Conservation (phyloP, 1,140 invertebrate species). For the Lordiphosa clarofinis region DNA sequence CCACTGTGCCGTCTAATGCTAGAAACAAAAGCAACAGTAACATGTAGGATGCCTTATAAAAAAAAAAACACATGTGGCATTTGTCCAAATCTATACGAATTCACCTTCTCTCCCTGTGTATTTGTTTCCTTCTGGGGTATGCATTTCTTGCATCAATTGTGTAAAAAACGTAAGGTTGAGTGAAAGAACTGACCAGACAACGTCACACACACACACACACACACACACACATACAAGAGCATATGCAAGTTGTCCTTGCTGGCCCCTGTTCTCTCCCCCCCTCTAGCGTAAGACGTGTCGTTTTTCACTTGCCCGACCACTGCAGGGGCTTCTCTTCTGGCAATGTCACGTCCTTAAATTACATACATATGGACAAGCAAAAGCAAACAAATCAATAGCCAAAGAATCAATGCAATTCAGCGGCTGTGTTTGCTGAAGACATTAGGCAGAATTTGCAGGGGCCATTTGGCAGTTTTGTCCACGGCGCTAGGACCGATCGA, state of each 20-base stretch:
- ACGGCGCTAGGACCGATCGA: constrained; percentile 40
- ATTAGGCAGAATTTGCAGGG: constrained; percentile 46
- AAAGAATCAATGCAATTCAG: constrained; percentile 52
- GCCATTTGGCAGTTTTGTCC: constrained; percentile 61
- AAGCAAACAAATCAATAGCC: constrained; percentile 34
- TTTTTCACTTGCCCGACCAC: constrained; percentile 67
- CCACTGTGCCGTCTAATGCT: constrained; percentile 30
- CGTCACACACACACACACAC: too few relatives aligned
- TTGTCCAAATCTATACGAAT: constrained; percentile 6
- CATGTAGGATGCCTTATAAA: constrained; percentile 39
- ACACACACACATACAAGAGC: background rate
- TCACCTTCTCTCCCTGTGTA: constrained; percentile 1
- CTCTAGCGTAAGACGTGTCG: constrained; percentile 51
- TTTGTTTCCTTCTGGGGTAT: constrained; percentile 25
- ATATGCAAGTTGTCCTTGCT: constrained; percentile 54
- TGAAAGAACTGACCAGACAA: constrained; percentile 14
- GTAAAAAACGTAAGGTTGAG: constrained; percentile 55
- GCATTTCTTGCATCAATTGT: constrained; percentile 65
- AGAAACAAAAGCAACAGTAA: constrained; percentile 30
- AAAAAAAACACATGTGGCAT: background rate
- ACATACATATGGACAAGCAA: constrained; percentile 31
- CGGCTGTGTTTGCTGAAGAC: constrained; percentile 66
- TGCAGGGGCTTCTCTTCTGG: constrained; percentile 73
- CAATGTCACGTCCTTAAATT: constrained; percentile 75
- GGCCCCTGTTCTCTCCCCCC: background rate